A percentile compares a stretch with the other conserved stretches of the same genome.
Conservation (phyloP, 2,888 invertebrate species). For the Automeris io region DNA sequence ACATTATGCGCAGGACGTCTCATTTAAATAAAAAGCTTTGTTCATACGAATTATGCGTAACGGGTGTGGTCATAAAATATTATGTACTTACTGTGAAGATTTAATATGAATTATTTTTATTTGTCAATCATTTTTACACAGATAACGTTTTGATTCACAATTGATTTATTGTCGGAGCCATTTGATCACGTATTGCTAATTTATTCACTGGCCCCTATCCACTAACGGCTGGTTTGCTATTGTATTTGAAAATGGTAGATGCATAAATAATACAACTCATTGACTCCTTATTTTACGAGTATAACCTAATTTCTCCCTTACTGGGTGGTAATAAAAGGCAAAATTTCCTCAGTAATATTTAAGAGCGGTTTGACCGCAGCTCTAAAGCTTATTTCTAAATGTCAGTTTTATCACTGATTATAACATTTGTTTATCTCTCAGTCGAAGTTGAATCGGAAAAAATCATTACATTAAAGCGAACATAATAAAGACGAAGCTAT, state of each 20-base stretch:
- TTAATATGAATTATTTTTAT: background rate
- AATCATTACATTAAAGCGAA: too few species aligned
- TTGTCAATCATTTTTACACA: background rate
- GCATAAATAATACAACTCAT: background rate
- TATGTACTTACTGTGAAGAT: background rate
- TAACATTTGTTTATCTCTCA: too few species aligned
- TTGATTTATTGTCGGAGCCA: background rate
- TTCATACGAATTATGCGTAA: conserved; percentile 2
- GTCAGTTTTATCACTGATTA: too few species aligned
- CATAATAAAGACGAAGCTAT: too few species aligned
- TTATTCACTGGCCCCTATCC: conserved; percentile 36
- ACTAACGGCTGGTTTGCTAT: conserved; percentile 31
- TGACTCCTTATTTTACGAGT: background rate
- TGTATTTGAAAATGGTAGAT: conserved; percentile 21
- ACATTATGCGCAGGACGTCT: conserved; percentile 9
- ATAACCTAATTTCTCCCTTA: background rate
- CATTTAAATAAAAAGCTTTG: conserved; percentile 8
- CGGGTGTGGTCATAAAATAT: background rate
- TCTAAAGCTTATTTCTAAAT: too few species aligned
- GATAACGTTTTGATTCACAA: background rate
- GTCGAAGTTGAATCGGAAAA: too few species aligned
- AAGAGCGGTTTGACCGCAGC: too few species aligned
- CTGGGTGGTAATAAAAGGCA: too few species aligned
- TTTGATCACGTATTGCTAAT: conserved; percentile 36
- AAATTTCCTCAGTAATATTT: too few species aligned